These are phyloP conservation scores for Autographa pulchrina DNA, from an alignment of 2,888 invertebrate genomes.

Conservation along the genomic window DNA sequence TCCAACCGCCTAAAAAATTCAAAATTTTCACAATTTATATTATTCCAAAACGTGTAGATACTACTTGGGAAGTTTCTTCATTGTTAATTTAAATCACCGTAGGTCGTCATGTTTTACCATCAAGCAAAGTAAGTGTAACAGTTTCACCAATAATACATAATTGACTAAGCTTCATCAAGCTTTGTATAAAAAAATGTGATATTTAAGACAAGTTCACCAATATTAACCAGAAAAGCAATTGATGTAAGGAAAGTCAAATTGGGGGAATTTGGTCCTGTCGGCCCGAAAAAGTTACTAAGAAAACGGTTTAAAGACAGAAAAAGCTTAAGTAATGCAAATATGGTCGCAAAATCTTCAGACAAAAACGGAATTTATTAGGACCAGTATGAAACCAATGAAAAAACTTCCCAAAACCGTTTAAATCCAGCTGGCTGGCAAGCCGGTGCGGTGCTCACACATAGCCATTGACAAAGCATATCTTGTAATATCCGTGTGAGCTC, in stretches of 20 bases:
- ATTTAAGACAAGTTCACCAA: not conserved
- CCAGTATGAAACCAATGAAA: constrained; percentile 39
- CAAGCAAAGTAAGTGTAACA: not conserved
- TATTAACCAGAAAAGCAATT: no score
- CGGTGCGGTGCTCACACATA: constrained; percentile 82
- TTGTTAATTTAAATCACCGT: constrained; percentile 23
- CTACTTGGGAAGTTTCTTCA: constrained; percentile 57
- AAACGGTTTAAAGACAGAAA: no score
- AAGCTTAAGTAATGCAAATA: no score
- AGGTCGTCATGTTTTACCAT: not conserved
- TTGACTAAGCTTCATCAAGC: not conserved
- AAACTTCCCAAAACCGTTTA: constrained; percentile 70
- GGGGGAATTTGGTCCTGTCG: no score
- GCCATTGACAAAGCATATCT: constrained; percentile 90
- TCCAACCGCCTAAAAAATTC: constrained; percentile 19
- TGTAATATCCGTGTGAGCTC: constrained; percentile 89
- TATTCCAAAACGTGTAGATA: constrained; percentile 35
- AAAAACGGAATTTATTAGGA: no score
- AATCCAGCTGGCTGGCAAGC: constrained; percentile 81
- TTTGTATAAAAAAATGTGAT: not conserved
- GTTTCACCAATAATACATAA: not conserved
- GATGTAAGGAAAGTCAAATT: no score
- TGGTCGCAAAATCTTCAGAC: no score
- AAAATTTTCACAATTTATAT: constrained; percentile 34
- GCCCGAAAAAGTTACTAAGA: no score